Percentiles rank a stretch among this genome's conserved stretches.
These are phyloP conservation scores for Geococcyx californianus DNA, from an alignment of 2,113 vertebrate genomes.

Conservation along the genomic window DNA sequence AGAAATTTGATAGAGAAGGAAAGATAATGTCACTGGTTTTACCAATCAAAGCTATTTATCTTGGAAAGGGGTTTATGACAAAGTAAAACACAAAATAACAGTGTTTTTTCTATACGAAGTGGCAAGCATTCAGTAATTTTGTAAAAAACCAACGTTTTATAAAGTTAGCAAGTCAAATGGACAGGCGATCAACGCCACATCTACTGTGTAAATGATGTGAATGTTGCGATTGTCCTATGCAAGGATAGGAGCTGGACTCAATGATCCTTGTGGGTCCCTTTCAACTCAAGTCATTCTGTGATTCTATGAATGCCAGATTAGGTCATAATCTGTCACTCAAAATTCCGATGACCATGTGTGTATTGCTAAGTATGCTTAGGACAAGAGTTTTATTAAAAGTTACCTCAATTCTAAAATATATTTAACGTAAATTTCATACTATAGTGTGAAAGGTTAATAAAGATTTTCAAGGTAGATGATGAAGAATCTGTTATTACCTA, in stretches of 20 bases:
- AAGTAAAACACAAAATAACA: constrained; percentile 26
- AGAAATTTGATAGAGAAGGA: not conserved
- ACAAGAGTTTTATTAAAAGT: constrained; percentile 62
- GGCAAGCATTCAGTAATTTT: constrained; percentile 47
- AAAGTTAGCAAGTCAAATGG: constrained; percentile 59
- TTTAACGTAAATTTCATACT: constrained; percentile 47
- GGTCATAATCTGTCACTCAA: constrained; percentile 31
- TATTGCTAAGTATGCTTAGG: not conserved
- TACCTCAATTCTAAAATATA: constrained; percentile 61
- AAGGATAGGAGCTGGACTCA: no score
- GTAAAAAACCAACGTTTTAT: constrained; percentile 51
- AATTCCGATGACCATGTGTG: not conserved
- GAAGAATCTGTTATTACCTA: constrained; percentile 55
- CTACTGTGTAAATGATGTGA: constrained; percentile 24
- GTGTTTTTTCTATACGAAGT: not conserved
- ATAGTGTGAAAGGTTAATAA: constrained; percentile 54
- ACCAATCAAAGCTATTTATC: not conserved
- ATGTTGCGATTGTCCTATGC: no score
- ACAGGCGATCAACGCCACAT: constrained; percentile 57
- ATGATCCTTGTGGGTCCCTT: no score
- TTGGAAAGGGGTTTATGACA: not conserved
- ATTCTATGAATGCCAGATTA: constrained; percentile 61
- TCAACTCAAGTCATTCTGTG: no score
- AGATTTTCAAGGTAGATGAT: constrained; percentile 28
- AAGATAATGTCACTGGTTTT: not conserved